Percentiles rank a stretch among this genome's conserved stretches.
Evolutionary conservation across 23 tunicate genomes (phyloP).

Genomic region (Clavelina lepadiformis): DNA sequence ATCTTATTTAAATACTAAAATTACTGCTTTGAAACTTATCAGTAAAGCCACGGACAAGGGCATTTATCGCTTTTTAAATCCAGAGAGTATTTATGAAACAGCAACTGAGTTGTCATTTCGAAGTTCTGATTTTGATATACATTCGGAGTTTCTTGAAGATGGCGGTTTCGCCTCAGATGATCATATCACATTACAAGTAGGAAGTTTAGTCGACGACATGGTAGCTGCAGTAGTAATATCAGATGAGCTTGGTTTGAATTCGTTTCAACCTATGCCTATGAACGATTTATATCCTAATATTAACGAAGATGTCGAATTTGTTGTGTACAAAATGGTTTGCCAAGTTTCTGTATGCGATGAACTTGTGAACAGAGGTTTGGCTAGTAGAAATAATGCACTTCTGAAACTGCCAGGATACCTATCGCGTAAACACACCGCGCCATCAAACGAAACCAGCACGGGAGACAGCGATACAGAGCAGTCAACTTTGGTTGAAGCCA

Average conservation of each 20-base stretch:
- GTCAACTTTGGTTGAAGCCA: too few species aligned
- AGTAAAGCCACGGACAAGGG: not conserved
- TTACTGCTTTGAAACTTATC: conserved; percentile 9
- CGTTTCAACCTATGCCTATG: conserved; percentile 3
- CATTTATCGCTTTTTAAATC: not conserved
- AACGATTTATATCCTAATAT: too few species aligned
- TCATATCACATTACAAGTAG: too few species aligned
- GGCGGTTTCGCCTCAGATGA: too few species aligned
- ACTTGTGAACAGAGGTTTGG: conserved; percentile 1
- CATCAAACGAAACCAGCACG: too few species aligned
- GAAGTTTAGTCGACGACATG: conserved; percentile 14
- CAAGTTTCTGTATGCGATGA: conserved; percentile 25
- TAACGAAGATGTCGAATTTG: conserved; percentile 28
- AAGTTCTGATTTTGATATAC: not conserved
- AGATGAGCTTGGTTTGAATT: conserved; percentile 11
- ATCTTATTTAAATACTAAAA: conserved; percentile 1
- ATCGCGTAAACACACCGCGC: too few species aligned
- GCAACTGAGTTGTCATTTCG: conserved; percentile 22
- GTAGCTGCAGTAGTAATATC: conserved; percentile 23
- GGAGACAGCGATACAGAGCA: too few species aligned
- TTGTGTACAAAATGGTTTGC: conserved; percentile 33
- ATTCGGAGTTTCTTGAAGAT: not conserved
- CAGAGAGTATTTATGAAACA: conserved; percentile 12
- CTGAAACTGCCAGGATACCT: too few species aligned
- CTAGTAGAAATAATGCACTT: too few species aligned